Conservation (phyloP, 2,113 vertebrate species). For the Dasyprocta punctata region DNA sequence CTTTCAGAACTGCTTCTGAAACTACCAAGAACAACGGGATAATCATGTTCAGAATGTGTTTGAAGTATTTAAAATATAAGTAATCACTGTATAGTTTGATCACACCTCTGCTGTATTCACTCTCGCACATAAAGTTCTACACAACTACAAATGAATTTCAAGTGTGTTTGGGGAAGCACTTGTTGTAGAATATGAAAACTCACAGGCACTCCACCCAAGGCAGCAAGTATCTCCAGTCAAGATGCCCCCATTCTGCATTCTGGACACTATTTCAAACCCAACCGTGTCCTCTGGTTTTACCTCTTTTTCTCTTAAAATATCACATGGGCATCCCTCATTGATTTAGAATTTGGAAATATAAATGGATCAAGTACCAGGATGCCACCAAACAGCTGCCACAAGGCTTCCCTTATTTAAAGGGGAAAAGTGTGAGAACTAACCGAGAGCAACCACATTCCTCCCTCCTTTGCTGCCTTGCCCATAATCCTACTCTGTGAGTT, state of each 20-base stretch:
- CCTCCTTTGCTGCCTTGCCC: background rate
- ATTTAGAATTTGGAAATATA: background rate
- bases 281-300: background rate
- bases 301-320: background rate
- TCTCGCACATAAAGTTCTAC: background rate
- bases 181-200: background rate
- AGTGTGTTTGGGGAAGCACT: background rate
- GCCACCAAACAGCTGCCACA: background rate
- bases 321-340: background rate
- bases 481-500: background rate
- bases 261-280: background rate
- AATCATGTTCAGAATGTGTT: background rate
- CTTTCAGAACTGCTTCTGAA: background rate
- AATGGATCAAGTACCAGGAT: background rate
- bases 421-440: background rate
- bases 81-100: background rate
- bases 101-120: background rate
- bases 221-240: background rate
- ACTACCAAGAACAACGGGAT: background rate
- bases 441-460: background rate
- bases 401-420: background rate
- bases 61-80: background rate
- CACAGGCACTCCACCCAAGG: background rate
- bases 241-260: background rate
- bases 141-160: slow-evolving; percentile 16